These are phyloP conservation scores for Cyclina sinensis DNA, from an alignment of 1,140 invertebrate species.

Conservation along the genomic window DNA sequence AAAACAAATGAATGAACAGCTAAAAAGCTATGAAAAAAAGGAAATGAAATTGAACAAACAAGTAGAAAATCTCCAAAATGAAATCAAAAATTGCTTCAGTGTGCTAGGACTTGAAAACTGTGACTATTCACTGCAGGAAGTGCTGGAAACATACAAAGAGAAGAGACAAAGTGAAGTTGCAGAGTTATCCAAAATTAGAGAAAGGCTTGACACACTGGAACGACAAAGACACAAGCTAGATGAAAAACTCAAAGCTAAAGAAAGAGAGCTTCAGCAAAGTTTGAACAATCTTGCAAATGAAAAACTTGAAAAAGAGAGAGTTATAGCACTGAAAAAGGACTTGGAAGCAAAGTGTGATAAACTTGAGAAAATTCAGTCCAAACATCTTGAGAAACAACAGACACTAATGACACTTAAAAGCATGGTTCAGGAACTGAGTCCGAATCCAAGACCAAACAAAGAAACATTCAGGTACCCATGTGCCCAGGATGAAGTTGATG, in stretches of 20 bases:
- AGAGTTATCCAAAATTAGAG: constrained; percentile 22
- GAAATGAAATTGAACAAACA: constrained; percentile 17
- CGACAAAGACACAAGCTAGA: constrained; percentile 12
- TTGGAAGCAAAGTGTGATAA: constrained; percentile 29
- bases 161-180: constrained; percentile 14
- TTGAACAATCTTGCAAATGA: constrained; percentile 30
- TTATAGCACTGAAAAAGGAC: background rate
- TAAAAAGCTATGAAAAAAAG: constrained; percentile 32
- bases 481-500: constrained; percentile 38
- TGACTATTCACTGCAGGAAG: constrained; percentile 43
- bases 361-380: constrained; percentile 16
- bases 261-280: constrained; percentile 32
- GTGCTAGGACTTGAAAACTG: constrained; percentile 49
- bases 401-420: constrained; percentile 52
- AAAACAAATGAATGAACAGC: constrained; percentile 24
- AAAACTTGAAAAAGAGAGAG: constrained; percentile 14
- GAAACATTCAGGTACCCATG: background rate
- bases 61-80: constrained; percentile 42
- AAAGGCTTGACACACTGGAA: constrained; percentile 36
- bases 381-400: constrained; percentile 59
- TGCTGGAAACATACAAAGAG: constrained; percentile 48
- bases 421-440: constrained; percentile 25
- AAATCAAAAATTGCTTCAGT: constrained; percentile 32
- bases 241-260: constrained; percentile 34
- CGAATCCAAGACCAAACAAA: background rate